These are phyloP conservation scores for Drosophila pseudoobscura DNA, from an alignment of 1,140 invertebrate genomes.

Conservation along the genomic window DNA sequence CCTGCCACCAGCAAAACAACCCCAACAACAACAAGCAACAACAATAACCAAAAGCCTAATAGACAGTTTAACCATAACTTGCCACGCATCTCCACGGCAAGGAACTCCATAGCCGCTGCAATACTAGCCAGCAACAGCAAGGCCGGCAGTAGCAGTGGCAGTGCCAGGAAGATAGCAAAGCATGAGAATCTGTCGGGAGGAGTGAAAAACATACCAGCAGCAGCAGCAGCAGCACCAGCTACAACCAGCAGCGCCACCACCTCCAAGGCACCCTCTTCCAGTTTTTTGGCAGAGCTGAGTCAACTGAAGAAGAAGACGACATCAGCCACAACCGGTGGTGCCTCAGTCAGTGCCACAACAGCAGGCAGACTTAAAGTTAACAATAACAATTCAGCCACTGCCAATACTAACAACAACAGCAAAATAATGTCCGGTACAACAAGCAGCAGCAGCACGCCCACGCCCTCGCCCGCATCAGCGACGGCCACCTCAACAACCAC, in stretches of 20 bases:
- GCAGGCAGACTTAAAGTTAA: constrained; percentile 65
- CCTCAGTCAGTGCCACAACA: constrained; percentile 15
- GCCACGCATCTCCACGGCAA: constrained; percentile 54
- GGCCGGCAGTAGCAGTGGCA: constrained; percentile 6
- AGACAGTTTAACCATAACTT: constrained; percentile 60
- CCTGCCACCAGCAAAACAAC: constrained; percentile 1
- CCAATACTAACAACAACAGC: constrained; percentile 53
- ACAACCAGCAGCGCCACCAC: constrained; percentile 6
- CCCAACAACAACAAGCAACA: constrained; percentile 40
- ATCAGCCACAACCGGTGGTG: not conserved
- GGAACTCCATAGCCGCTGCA: constrained; percentile 60
- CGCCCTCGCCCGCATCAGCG: constrained; percentile 52
- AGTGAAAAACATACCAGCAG: constrained; percentile 11
- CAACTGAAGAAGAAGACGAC: not conserved
- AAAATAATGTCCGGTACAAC: constrained; percentile 66
- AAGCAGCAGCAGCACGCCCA: constrained; percentile 49
- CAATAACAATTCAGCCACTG: constrained; percentile 63
- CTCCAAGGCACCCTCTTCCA: constrained; percentile 11
- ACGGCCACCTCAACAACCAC: constrained; percentile 50
- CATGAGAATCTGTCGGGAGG: constrained; percentile 61
- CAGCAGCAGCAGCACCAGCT: too few species aligned
- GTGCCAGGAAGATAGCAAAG: constrained; percentile 55
- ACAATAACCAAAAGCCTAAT: constrained; percentile 16
- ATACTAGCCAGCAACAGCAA: constrained; percentile 54
- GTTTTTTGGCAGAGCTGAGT: too few species aligned